Percentiles rank a stretch among this genome's conserved stretches.
Evolutionary conservation across 2,888 invertebrate genomes (phyloP).

Genomic region (Tinea semifulvella): DNA sequence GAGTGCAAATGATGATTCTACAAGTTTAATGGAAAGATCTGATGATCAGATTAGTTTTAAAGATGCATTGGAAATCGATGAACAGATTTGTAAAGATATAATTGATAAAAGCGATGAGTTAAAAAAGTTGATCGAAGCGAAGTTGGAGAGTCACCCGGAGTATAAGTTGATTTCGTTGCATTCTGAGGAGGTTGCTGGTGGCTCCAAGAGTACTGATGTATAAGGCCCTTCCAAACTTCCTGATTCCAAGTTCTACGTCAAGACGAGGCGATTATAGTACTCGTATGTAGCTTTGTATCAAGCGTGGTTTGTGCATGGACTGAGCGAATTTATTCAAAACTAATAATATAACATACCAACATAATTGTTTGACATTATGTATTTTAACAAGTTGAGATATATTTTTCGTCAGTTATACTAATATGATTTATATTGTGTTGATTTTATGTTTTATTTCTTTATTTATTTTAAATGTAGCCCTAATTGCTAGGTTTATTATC

Average conservation of each 20-base stretch:
- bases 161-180: constrained; percentile 49
- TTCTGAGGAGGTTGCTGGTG: constrained; percentile 30
- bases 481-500: too few relatives aligned
- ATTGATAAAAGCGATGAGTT: constrained; percentile 50
- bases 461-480: too few relatives aligned
- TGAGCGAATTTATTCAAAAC: too few relatives aligned
- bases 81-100: constrained; percentile 37
- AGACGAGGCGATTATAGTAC: neutral
- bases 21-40: constrained; percentile 20
- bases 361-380: too few relatives aligned
- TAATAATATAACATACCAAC: too few relatives aligned
- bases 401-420: too few relatives aligned
- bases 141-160: constrained; percentile 52
- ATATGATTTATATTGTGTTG: too few relatives aligned
- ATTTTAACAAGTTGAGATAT: too few relatives aligned
- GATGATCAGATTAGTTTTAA: constrained; percentile 30
- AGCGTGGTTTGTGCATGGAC: constrained; percentile 2
- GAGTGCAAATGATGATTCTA: constrained; percentile 33
- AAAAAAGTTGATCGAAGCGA: constrained; percentile 50
- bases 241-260: constrained; percentile 23
- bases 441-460: too few relatives aligned
- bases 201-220: constrained; percentile 58
- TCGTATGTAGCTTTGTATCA: constrained; percentile 4
- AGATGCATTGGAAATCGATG: constrained; percentile 34
- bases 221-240: constrained; percentile 31